Base-by-base conservation (phyloP, 64 coral and sea anemone genomes). In the Stichodactyla mertensii region DNA sequence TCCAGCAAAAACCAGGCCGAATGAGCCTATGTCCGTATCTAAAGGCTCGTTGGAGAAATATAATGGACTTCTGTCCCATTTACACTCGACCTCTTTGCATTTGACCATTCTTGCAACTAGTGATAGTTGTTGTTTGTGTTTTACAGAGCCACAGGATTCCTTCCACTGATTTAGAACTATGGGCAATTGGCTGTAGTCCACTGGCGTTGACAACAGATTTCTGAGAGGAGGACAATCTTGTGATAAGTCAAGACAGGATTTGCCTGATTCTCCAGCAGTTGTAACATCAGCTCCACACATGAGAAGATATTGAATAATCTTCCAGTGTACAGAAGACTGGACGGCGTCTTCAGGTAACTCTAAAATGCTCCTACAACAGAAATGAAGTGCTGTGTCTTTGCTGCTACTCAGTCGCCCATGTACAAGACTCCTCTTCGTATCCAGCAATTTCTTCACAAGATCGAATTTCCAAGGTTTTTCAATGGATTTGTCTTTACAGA, bases 1-100 rank as follows among this genome's bases (percentile, higher is more conserved):
- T 58, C 86, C 86, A 20, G 77, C 86, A 88, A 60, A 88, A 23
- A 88, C 86, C 16, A 61, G 18, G 24, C 86, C 55, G 22, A 79
- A 79, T n/a, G 86, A 74, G 18, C 55, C 56, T n/a, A 3, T 81
- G 13, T 51, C 55, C 54, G 60, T 52, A n/a, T 55, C 74, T 14
- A 74, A 31, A 31, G 54, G 23, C 20, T 16, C 22, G 16, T 61
- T 31, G 70, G 61, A 61, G 45, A 61, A 61, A 79, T 52, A 64
- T 1, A 7, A 2, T 55, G 56, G 0, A 61, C 13, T 61, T 61
- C 16, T 16, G 1, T 45, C 36, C 36, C 36, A 0, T 45, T 45
- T 45, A 45, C 36, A 45, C 14, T 77, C 85, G 51, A 81, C 69
- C 52, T 81, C 56, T 77, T 51, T 11, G 5, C 19, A 88, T 51